These are phyloP conservation scores for Caranx ignobilis DNA, from an alignment of 2,113 vertebrate genomes.

Conservation along the genomic window DNA sequence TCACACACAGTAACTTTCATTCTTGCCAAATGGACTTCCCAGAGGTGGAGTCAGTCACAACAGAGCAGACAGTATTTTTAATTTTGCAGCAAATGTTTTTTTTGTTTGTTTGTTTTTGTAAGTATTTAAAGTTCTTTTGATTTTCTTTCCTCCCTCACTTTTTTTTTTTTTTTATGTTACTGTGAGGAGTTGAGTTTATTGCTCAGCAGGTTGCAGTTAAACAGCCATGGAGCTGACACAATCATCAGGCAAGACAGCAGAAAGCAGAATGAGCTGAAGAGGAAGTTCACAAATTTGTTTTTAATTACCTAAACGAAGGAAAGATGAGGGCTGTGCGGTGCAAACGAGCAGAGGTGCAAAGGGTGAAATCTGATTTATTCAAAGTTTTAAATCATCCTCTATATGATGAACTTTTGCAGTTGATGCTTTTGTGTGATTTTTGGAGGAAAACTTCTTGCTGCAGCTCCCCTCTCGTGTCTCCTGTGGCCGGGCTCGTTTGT, in stretches of 20 bases:
- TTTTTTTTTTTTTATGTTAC: background rate
- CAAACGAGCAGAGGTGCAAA: background rate
- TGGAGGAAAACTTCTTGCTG: background rate
- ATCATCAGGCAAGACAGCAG: slow-evolving; percentile 8
- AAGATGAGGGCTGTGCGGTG: background rate
- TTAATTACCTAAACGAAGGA: slow-evolving; percentile 17
- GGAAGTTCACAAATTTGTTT: slow-evolving; percentile 43
- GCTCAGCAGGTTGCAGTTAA: slow-evolving; percentile 37
- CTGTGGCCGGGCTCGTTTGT: slow-evolving; percentile 25
- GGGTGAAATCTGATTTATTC: background rate
- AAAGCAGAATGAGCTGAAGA: slow-evolving; percentile 14
- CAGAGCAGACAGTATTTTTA: slow-evolving; percentile 14
- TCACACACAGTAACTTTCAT: background rate
- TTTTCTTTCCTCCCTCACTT: background rate
- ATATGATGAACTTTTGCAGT: slow-evolving; percentile 2
- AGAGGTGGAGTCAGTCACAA: background rate
- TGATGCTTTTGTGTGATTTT: slow-evolving; percentile 31
- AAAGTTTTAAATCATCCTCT: background rate
- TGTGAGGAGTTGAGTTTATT: slow-evolving; percentile 1
- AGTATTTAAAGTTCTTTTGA: background rate
- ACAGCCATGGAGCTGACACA: slow-evolving; percentile 22
- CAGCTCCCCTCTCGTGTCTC: slow-evolving; percentile 5
- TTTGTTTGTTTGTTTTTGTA: background rate
- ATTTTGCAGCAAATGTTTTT: slow-evolving; percentile 2
- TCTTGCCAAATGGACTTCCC: slow-evolving; percentile 27